Conservation (phyloP, 2,888 invertebrate species). For the Orthosia cruda region DNA sequence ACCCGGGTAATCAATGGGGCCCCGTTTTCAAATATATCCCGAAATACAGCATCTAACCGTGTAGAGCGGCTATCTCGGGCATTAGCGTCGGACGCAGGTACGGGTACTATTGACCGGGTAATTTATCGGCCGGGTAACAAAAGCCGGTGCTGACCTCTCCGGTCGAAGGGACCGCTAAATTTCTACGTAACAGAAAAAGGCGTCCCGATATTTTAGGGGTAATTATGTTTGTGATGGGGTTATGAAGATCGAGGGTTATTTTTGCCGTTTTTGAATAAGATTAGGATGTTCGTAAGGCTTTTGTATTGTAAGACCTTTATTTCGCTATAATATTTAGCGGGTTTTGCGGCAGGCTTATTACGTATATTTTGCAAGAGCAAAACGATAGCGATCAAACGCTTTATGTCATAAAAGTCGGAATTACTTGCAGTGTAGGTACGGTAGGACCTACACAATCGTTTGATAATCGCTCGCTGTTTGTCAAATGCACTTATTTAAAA, state of each 20-base stretch:
- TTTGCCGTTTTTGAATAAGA: constrained; percentile 9
- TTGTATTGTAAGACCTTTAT: constrained; percentile 23
- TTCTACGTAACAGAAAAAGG: constrained; percentile 74
- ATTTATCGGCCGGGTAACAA: constrained; percentile 75
- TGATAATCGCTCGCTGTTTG: no score
- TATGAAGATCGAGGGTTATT: constrained; percentile 52
- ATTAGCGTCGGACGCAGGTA: constrained; percentile 68
- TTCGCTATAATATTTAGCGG: constrained; percentile 19
- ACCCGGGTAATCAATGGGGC: constrained; percentile 62
- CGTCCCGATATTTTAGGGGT: constrained; percentile 73
- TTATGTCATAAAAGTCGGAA: no score
- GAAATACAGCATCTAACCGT: constrained; percentile 40
- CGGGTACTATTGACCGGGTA: constrained; percentile 69
- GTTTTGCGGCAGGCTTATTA: no score
- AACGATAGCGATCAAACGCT: no score
- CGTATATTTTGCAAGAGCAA: no score
- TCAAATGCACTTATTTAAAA: no score
- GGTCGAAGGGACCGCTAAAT: constrained; percentile 75
- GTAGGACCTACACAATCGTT: no score
- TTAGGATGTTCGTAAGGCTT: background rate
- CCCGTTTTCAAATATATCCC: constrained; percentile 54
- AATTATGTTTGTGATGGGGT: constrained; percentile 61
- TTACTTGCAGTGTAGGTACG: no score
- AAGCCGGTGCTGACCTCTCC: constrained; percentile 72
- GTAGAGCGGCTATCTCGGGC: constrained; percentile 58